Evolutionary conservation across 2,888 invertebrate species (phyloP).

Genomic region (Nomada ruficornis): DNA sequence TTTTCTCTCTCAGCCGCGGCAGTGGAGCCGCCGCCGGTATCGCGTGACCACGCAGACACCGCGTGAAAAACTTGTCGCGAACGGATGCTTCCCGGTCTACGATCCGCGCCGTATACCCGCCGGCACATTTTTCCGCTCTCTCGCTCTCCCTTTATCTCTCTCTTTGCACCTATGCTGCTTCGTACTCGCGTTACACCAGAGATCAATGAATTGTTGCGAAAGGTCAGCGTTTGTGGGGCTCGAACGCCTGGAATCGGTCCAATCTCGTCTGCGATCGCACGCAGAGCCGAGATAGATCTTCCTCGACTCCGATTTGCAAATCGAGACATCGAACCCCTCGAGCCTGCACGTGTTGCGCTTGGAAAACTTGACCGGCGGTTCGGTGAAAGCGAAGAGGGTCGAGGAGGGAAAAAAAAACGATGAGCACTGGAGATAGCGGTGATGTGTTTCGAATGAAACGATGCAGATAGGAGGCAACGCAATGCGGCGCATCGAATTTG

Average conservation of each 20-base stretch:
- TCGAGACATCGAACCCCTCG: too few relatives aligned
- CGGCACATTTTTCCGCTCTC: constrained; percentile 7
- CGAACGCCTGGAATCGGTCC: background rate
- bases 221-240: constrained; percentile 34
- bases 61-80: constrained; percentile 26
- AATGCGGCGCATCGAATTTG: background rate
- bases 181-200: constrained; percentile 57
- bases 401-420: background rate
- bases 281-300: background rate
- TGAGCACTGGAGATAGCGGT: too few relatives aligned
- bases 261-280: background rate
- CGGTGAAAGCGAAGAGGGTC: background rate
- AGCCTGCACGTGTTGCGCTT: background rate
- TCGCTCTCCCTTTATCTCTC: background rate
- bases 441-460: background rate
- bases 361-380: background rate
- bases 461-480: background rate
- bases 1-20: background rate
- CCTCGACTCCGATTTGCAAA: background rate
- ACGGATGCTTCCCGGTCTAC: constrained; percentile 13
- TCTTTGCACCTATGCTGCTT: background rate
- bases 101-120: background rate
- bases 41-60: constrained; percentile 30
- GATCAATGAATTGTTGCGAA: constrained; percentile 74
- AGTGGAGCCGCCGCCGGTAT: background rate